Base-by-base conservation (phyloP, 2,797 vertebrate genomes). In the Chaunax sp. region DNA sequence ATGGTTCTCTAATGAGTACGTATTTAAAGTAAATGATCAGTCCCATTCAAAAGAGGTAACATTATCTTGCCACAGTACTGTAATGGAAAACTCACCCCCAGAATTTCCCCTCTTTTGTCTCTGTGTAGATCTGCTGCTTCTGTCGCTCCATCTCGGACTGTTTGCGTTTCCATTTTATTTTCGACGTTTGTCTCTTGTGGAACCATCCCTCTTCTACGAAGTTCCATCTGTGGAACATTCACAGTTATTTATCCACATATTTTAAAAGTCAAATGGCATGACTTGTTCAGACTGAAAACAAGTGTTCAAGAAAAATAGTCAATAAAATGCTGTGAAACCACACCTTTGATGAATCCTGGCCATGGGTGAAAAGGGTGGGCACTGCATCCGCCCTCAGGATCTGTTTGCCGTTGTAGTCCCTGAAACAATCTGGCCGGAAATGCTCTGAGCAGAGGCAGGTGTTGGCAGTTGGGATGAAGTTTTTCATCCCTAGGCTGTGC, bases 391-490 rank as follows among this genome's bases (percentile, higher is more conserved):
- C 94, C 50, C 93, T 85, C 61, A 95, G 82, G 65, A 95, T 94
- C 89, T 94, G 94, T 80, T 94, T 93, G 13, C 94, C 94, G 6
- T 94, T 94, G 82, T 95, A 95, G 73, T 95, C 93, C n/a, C 94
- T 90, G 73, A 95, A 95, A 86, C 94, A 95, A 82, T 94, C 93
- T 0, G 90, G 62, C 64, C 90, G 81, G 72, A 95, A 95, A 40
- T 95, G 94, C 77, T 94, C 93, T 0, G 93, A 94, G 74, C 94
- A 95, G 51, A 95, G 91, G 67, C 93, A 95, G 3, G 94, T 94
- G 87, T 94, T 95, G 53, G 86, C 77, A 1, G 92, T 94, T 0
- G 94, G 94, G 46, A 88, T 79, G 57, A 95, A 94, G 80, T 90
- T 92, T 62, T 93, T 95, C 81, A 94, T 91, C 14, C 92, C 93